These are phyloP conservation scores for Caenorhabditis imperialis DNA, from an alignment of 2,888 invertebrate species.

Conservation along the genomic window DNA sequence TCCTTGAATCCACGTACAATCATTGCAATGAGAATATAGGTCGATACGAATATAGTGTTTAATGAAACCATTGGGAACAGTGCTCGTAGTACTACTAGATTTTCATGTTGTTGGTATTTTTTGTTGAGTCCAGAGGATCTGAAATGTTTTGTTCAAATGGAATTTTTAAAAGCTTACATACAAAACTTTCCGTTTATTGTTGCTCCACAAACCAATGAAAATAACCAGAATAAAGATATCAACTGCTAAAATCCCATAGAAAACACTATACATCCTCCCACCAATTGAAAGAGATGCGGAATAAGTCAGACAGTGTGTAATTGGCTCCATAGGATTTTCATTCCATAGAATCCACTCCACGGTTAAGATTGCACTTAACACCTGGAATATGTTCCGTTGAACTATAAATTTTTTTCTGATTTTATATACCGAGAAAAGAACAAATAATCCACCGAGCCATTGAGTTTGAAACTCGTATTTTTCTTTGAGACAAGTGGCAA, in stretches of 20 bases:
- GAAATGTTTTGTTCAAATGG: not conserved
- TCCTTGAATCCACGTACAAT: slow-evolving; percentile 32
- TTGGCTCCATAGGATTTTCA: slow-evolving; percentile 38
- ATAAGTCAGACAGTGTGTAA: slow-evolving; percentile 49
- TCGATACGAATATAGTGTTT: slow-evolving; percentile 38
- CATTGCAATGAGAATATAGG: slow-evolving; percentile 35
- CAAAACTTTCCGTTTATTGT: slow-evolving; percentile 41
- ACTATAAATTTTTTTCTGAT: not conserved
- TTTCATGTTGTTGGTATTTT: slow-evolving; percentile 52
- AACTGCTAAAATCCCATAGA: slow-evolving; percentile 32
- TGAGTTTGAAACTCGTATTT: slow-evolving; percentile 42
- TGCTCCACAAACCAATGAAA: slow-evolving; percentile 16
- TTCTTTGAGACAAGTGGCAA: slow-evolving; percentile 38
- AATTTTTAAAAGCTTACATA: slow-evolving; percentile 12
- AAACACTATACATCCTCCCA: slow-evolving; percentile 36
- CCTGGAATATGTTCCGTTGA: slow-evolving; percentile 15
- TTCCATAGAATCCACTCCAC: slow-evolving; percentile 49
- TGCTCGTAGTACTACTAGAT: slow-evolving; percentile 41
- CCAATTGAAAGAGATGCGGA: slow-evolving; percentile 48
- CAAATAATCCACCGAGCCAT: slow-evolving; percentile 40
- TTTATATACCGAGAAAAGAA: slow-evolving; percentile 35
- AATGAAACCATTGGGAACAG: slow-evolving; percentile 43
- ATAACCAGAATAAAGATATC: slow-evolving; percentile 30
- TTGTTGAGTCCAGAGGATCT: slow-evolving; percentile 30
- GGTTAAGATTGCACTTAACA: slow-evolving; percentile 30